Evolutionary conservation across 2,797 vertebrate genomes (phyloP).

Genomic region (Leuciscus waleckii): DNA sequence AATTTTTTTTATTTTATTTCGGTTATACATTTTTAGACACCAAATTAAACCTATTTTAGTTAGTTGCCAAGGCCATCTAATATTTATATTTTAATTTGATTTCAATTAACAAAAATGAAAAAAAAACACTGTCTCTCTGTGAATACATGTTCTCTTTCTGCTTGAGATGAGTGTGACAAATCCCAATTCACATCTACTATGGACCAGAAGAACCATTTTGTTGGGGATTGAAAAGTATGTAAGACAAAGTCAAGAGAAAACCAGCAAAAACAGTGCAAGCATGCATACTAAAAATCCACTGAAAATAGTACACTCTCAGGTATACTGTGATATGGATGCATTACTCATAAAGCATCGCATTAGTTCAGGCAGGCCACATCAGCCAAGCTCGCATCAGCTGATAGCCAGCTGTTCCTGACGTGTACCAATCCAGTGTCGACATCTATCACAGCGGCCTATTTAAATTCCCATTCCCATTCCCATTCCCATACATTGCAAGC

Average conservation of each 20-base stretch:
- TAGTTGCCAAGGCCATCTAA: background rate
- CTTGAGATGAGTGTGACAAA: background rate
- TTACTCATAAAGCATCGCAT: background rate
- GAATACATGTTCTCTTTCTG: background rate
- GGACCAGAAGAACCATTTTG: background rate
- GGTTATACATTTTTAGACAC: background rate
- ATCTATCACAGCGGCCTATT: too few relatives aligned
- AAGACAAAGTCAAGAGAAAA: background rate
- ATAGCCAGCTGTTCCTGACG: too few relatives aligned
- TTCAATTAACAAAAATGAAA: background rate
- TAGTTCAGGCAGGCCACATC: too few relatives aligned
- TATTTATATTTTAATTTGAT: background rate
- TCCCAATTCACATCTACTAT: background rate
- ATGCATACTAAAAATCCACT: background rate
- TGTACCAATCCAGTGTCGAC: too few relatives aligned
- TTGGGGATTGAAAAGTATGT: background rate
- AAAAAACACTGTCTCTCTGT: background rate
- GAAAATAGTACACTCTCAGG: background rate
- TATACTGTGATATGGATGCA: background rate
- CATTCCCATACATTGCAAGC: too few relatives aligned
- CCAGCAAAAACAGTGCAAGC: background rate
- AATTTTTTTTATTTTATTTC: background rate
- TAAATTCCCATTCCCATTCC: too few relatives aligned
- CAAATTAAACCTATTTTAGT: background rate
- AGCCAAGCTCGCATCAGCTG: too few relatives aligned